Evolutionary conservation across 2,113 vertebrate genomes (phyloP).

Genomic region (Tor tambroides): DNA sequence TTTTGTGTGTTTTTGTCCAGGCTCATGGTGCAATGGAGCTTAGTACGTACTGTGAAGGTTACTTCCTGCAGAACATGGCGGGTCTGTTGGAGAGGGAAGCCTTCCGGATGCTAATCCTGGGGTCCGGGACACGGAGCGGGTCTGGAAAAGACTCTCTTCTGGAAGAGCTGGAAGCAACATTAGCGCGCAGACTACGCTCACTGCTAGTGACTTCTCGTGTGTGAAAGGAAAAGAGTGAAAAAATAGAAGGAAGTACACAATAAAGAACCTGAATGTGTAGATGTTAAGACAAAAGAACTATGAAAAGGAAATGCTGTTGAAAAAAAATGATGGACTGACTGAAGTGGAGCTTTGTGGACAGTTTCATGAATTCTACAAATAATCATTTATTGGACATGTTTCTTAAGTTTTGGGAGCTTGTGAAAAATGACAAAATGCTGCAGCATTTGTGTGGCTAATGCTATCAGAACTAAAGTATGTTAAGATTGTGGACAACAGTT

Average conservation of each 20-base stretch:
- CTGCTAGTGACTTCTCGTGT: slow-evolving; percentile 87
- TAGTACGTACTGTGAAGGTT: slow-evolving; percentile 88
- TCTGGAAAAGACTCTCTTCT: slow-evolving; percentile 83
- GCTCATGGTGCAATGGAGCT: slow-evolving; percentile 85
- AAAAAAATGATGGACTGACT: background rate
- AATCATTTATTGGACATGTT: slow-evolving; percentile 2
- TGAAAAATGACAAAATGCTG: slow-evolving; percentile 38
- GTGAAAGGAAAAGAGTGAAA: slow-evolving; percentile 64
- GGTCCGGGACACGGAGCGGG: slow-evolving; percentile 78
- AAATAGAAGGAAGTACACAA: slow-evolving; percentile 5
- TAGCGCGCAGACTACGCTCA: slow-evolving; percentile 85
- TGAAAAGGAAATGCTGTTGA: background rate
- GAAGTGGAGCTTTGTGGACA: slow-evolving; percentile 22
- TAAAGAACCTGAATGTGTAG: background rate
- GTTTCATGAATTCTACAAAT: slow-evolving; percentile 9
- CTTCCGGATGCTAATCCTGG: slow-evolving; percentile 85
- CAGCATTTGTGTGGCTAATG: slow-evolving; percentile 39
- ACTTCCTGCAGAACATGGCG: slow-evolving; percentile 94
- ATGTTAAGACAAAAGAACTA: background rate
- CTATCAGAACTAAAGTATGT: slow-evolving; percentile 5
- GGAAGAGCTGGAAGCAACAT: slow-evolving; percentile 84
- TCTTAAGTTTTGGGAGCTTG: slow-evolving; percentile 6
- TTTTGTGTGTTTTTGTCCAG: slow-evolving; percentile 65
- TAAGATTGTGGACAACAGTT: slow-evolving; percentile 15
- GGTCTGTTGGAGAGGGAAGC: slow-evolving; percentile 85